Conservation (phyloP, 2,113 vertebrate genomes). For the Urocynchramus pylzowi region DNA sequence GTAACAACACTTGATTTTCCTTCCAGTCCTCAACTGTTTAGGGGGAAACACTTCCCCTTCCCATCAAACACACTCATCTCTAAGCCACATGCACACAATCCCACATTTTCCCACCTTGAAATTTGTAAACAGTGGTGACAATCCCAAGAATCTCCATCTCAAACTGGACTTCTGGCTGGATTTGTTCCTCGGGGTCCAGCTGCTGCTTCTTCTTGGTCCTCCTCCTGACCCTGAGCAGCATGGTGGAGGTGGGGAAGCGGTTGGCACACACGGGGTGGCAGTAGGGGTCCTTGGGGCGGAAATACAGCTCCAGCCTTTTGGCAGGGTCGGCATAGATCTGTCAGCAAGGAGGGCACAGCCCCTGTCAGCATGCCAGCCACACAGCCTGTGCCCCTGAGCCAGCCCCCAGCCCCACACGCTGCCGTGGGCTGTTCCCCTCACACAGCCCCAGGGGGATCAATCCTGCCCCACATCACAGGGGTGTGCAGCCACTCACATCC, state of each 20-base stretch:
- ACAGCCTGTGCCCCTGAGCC: fast-evolving
- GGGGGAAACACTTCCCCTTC: background rate
- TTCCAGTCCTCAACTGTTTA: background rate
- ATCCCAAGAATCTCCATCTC: conserved; percentile 84
- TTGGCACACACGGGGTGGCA: conserved; percentile 91
- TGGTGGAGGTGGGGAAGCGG: conserved; percentile 86
- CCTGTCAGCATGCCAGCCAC: fast-evolving
- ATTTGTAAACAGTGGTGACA: conserved; percentile 90
- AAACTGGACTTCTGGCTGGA: conserved; percentile 47
- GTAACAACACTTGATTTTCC: background rate
- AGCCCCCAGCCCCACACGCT: background rate
- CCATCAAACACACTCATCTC: background rate
- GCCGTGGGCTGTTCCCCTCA: background rate
- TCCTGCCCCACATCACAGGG: background rate
- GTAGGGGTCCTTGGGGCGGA: conserved; percentile 90
- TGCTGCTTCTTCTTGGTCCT: conserved; percentile 61
- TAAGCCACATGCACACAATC: fast-evolving
- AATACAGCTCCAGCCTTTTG: conserved; percentile 89
- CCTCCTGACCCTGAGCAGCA: conserved; percentile 83
- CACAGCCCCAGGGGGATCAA: background rate
- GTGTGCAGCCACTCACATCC: background rate
- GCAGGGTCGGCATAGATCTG: conserved; percentile 85
- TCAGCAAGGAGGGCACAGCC: background rate
- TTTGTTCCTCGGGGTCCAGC: background rate
- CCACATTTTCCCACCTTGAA: conserved; percentile 85